A percentile compares a stretch with the other conserved stretches of the same genome.
Conservation (phyloP, 1,140 invertebrate species). For the Diorhabda sublineata region DNA sequence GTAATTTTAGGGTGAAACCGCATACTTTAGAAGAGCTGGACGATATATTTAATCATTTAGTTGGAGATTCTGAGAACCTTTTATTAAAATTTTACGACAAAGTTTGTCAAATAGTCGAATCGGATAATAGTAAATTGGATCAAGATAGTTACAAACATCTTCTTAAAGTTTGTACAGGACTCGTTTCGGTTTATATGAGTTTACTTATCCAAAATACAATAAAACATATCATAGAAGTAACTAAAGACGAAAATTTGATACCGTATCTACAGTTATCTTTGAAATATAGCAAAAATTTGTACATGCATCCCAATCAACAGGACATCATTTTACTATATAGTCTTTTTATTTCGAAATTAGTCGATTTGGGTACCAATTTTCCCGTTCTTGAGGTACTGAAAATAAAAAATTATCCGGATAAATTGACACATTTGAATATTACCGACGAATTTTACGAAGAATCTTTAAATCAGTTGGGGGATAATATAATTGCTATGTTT, state of each 20-base stretch:
- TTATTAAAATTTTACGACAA: slow-evolving; percentile 47
- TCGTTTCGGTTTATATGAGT: slow-evolving; percentile 54
- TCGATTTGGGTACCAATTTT: slow-evolving; percentile 49
- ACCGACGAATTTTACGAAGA: slow-evolving; percentile 27
- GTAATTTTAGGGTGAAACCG: slow-evolving; percentile 49
- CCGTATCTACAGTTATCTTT: slow-evolving; percentile 53
- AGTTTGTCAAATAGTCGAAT: slow-evolving; percentile 43
- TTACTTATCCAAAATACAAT: slow-evolving; percentile 52
- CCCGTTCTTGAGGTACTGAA: slow-evolving; percentile 48
- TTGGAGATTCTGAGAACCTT: slow-evolving; percentile 48
- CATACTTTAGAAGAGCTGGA: slow-evolving; percentile 49
- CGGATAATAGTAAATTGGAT: slow-evolving; percentile 47
- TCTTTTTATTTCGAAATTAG: slow-evolving; percentile 48
- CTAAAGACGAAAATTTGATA: slow-evolving; percentile 44
- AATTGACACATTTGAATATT: slow-evolving; percentile 28
- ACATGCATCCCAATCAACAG: slow-evolving; percentile 49
- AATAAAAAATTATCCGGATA: slow-evolving; percentile 22
- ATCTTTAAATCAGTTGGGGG: slow-evolving; percentile 15
- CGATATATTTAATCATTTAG: slow-evolving; percentile 48
- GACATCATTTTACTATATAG: slow-evolving; percentile 48
- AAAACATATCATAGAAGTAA: slow-evolving; percentile 50
- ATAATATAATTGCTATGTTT: slow-evolving; percentile 30
- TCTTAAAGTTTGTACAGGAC: slow-evolving; percentile 44
- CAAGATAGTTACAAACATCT: slow-evolving; percentile 23
- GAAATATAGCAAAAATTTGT: slow-evolving; percentile 50